Conservation (phyloP, 2,797 vertebrate genomes). For the Coregonus sp. region DNA sequence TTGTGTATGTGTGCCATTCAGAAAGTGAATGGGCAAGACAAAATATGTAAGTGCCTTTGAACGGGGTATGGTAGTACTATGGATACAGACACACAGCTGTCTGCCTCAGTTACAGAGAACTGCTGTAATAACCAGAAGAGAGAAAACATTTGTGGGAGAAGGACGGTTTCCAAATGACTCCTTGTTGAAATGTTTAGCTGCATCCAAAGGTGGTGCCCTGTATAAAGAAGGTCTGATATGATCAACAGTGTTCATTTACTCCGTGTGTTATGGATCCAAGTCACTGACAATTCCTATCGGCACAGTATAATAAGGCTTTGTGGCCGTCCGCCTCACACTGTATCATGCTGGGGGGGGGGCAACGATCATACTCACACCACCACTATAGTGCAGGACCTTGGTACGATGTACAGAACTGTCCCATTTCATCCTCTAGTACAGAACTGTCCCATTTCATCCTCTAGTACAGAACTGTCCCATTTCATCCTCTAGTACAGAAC, state of each 20-base stretch:
- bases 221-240: conserved; percentile 21
- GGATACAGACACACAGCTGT: too few relatives aligned
- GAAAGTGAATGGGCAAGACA: too few relatives aligned
- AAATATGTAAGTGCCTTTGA: too few relatives aligned
- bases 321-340: conserved; percentile 27
- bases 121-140: neutral
- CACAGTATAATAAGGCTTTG: conserved; percentile 49
- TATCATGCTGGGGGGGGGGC: conserved; percentile 19
- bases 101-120: neutral
- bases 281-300: conserved; percentile 51
- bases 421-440: neutral
- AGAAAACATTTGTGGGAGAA: conserved; percentile 16
- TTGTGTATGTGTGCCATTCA: too few relatives aligned
- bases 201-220: conserved; percentile 14
- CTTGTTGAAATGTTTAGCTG: conserved; percentile 45
- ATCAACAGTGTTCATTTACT: conserved; percentile 46
- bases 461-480: too few relatives aligned
- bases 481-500: too few relatives aligned
- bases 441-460: neutral
- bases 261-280: conserved; percentile 42
- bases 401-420: neutral
- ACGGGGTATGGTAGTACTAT: too few relatives aligned
- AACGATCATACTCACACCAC: neutral
- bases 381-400: neutral
- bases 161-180: conserved; percentile 38